A percentile compares a stretch with the other conserved stretches of the same genome.
These are phyloP conservation scores for Ranitomeya variabilis DNA, from an alignment of 2,113 vertebrate genomes.

Conservation along the genomic window DNA sequence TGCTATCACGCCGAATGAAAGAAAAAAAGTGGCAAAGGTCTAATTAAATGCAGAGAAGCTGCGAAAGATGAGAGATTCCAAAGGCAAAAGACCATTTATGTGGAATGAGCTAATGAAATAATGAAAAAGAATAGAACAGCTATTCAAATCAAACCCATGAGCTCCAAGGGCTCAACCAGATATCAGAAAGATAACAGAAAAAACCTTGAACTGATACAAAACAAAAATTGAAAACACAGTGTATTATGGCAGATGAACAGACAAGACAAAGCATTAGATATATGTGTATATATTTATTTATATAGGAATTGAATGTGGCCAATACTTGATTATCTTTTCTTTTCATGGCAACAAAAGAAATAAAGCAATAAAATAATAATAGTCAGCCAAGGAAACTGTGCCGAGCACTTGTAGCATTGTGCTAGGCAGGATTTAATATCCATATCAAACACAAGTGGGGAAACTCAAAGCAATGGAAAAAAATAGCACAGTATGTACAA, in stretches of 20 bases:
- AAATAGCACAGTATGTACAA: constrained; percentile 6
- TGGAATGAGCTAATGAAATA: constrained; percentile 45
- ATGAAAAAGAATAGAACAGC: constrained; percentile 36
- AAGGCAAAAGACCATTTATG: constrained; percentile 32
- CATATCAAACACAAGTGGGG: constrained; percentile 7
- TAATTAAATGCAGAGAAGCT: constrained; percentile 43
- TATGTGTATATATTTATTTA: constrained; percentile 16
- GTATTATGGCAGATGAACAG: constrained; percentile 24
- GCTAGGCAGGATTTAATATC: constrained; percentile 12
- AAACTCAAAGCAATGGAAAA: neutral
- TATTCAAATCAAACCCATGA: constrained; percentile 28
- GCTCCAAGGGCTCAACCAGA: neutral
- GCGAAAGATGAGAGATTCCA: constrained; percentile 37
- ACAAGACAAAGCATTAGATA: constrained; percentile 17
- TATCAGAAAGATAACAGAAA: constrained; percentile 36
- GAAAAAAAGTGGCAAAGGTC: constrained; percentile 33
- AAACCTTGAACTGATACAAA: neutral
- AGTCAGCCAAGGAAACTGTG: constrained; percentile 9
- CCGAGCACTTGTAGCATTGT: constrained; percentile 4
- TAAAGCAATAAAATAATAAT: neutral
- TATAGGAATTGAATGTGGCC: neutral
- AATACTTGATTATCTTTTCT: constrained; percentile 20
- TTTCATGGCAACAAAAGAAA: constrained; percentile 11
- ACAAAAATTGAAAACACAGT: constrained; percentile 6
- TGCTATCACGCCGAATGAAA: constrained; percentile 24